Percentiles rank a stretch among this genome's conserved stretches.
These are phyloP conservation scores for Liodrosophila aerea DNA, from an alignment of 2,888 invertebrate species.

Conservation along the genomic window DNA sequence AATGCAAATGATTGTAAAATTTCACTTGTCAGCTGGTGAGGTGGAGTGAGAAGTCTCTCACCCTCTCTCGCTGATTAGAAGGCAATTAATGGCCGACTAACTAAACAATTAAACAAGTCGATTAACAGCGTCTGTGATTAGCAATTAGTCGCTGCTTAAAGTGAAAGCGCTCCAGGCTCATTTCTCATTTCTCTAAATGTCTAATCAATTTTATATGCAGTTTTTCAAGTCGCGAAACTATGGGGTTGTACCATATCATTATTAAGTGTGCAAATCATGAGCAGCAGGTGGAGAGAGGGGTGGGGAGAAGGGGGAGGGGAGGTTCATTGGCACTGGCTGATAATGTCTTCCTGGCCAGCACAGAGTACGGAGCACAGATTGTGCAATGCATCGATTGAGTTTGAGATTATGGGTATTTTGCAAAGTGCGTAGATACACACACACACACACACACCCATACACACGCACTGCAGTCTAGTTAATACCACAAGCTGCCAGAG, in stretches of 20 bases:
- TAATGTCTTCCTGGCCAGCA: constrained; percentile 22
- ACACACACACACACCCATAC: too few relatives aligned
- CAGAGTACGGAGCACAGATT: constrained; percentile 21
- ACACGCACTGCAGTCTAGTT: too few relatives aligned
- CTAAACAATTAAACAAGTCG: background rate
- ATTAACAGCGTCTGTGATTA: constrained; percentile 15
- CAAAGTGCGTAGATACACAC: too few relatives aligned
- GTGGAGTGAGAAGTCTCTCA: constrained; percentile 5
- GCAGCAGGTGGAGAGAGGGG: too few relatives aligned
- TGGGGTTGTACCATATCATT: constrained; percentile 37
- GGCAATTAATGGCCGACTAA: constrained; percentile 20
- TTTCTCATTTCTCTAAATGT: constrained; percentile 37
- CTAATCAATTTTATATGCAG: constrained; percentile 59
- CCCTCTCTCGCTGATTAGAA: constrained; percentile 24
- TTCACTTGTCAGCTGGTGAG: constrained; percentile 35
- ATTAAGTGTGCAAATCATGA: too few relatives aligned
- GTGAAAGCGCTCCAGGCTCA: constrained; percentile 51
- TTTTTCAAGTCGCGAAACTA: constrained; percentile 15
- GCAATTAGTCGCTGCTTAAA: constrained; percentile 51
- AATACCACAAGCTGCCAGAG: too few relatives aligned
- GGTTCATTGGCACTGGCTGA: constrained; percentile 31
- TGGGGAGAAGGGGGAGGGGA: too few relatives aligned
- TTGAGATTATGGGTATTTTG: too few relatives aligned
- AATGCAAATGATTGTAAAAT: constrained; percentile 32
- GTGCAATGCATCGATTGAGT: constrained; percentile 36